Percentiles rank a stretch among this genome's conserved stretches.
phyloP scores from a whole-genome alignment of 1,140 invertebrate species.

The Neomicropteryx cornuta region DNA sequence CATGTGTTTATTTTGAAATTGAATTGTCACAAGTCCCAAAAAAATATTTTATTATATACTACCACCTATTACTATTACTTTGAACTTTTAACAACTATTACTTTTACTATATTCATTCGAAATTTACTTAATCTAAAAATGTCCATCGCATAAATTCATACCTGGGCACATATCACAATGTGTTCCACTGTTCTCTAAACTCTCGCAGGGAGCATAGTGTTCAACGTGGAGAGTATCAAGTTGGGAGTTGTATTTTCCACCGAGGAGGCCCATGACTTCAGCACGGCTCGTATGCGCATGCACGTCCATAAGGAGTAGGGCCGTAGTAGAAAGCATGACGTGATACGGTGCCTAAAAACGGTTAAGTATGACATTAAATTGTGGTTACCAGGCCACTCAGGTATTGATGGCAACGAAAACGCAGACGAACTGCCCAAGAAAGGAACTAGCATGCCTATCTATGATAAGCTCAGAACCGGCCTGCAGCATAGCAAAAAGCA shows the following conservation, averaged over 20 bases:
- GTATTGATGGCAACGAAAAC: not conserved
- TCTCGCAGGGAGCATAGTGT: slow-evolving; percentile 13
- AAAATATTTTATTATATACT: not conserved
- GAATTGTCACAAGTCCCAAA: not conserved
- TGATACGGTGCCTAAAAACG: slow-evolving; percentile 47
- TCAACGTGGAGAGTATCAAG: slow-evolving; percentile 8
- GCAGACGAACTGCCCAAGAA: too few species aligned
- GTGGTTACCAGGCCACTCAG: not conserved
- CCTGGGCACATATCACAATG: slow-evolving; percentile 72
- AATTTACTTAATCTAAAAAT: not conserved
- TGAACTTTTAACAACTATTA: slow-evolving; percentile 3
- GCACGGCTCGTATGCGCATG: slow-evolving; percentile 54
- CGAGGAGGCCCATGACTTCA: slow-evolving; percentile 65
- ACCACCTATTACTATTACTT: not conserved
- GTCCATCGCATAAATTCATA: slow-evolving; percentile 16
- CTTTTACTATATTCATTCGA: not conserved
- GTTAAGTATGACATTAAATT: slow-evolving; percentile 1
- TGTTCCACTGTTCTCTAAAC: slow-evolving; percentile 37
- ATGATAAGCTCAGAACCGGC: not conserved
- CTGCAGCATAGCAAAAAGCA: not conserved
- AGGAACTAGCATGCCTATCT: not conserved
- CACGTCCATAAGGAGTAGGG: slow-evolving; percentile 53
- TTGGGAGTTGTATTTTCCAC: slow-evolving; percentile 37
- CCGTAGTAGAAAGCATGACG: slow-evolving; percentile 43
- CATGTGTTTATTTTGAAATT: too few species aligned